Percentiles rank a stretch among this genome's conserved stretches.
Conservation (phyloP, 2,888 invertebrate genomes). For the Pecten maximus region DNA sequence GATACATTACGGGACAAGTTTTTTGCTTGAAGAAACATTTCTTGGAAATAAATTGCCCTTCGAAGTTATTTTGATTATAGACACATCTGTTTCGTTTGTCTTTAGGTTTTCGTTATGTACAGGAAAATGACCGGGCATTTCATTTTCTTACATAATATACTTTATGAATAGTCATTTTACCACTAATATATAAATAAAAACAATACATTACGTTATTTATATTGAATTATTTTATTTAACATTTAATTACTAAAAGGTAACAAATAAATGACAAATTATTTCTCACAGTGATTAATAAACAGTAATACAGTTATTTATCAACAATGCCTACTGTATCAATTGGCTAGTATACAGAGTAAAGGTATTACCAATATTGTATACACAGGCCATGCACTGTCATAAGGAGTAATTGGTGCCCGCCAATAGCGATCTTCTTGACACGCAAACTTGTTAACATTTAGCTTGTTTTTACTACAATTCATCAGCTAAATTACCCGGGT, state of each 20-base stretch:
- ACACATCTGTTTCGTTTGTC: neutral
- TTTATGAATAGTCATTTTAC: neutral
- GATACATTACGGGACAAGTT: neutral
- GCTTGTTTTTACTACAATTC: slow-evolving; percentile 42
- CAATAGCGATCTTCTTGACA: slow-evolving; percentile 39
- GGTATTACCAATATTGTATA: neutral
- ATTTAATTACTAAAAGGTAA: neutral
- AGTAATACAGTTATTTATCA: too few relatives aligned
- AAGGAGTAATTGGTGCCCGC: slow-evolving; percentile 46
- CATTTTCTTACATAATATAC: neutral
- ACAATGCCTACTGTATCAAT: neutral
- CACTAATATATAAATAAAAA: too few relatives aligned
- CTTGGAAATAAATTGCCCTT: neutral
- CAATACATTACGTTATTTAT: too few relatives aligned
- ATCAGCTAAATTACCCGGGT: slow-evolving; percentile 53
- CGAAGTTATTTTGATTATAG: neutral
- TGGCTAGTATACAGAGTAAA: neutral
- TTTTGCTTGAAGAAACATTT: slow-evolving; percentile 13
- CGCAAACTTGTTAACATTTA: slow-evolving; percentile 51
- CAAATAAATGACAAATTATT: too few relatives aligned
- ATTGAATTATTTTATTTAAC: neutral
- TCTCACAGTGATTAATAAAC: too few relatives aligned
- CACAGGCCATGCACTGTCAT: neutral
- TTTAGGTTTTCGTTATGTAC: neutral
- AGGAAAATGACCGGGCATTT: neutral